These are phyloP conservation scores for Dryadula phaetusa DNA, from an alignment of 2,888 invertebrate species.

Conservation along the genomic window DNA sequence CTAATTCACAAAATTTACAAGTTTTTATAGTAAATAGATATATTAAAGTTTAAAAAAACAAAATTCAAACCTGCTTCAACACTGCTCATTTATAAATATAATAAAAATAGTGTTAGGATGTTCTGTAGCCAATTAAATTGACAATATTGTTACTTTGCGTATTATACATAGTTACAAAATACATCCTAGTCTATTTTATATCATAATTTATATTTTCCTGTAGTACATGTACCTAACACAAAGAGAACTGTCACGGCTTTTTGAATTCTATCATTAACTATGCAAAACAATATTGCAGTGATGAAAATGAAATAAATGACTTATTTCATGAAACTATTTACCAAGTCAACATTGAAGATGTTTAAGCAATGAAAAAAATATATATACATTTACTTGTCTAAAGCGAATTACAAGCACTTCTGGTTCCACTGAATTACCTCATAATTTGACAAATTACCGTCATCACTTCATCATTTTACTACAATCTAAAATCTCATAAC, in stretches of 20 bases:
- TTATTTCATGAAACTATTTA: background rate
- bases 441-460: constrained; percentile 32
- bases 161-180: background rate
- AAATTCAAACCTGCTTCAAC: background rate
- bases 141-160: background rate
- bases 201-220: constrained; percentile 10
- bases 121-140: background rate
- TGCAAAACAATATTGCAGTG: background rate
- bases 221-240: background rate
- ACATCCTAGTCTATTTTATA: background rate
- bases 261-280: constrained; percentile 4
- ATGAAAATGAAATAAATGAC: background rate
- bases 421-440: constrained; percentile 13
- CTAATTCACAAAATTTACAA: no score
- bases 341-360: background rate
- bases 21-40: no score
- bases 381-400: background rate
- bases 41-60: no score
- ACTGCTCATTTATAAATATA: no score
- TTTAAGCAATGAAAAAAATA: background rate
- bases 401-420: background rate
- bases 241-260: constrained; percentile 4
- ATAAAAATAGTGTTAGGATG: background rate
- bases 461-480: constrained; percentile 23
- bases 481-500: constrained; percentile 17